Conservation (phyloP, 1,140 invertebrate genomes). For the Cotesia glomerata region DNA sequence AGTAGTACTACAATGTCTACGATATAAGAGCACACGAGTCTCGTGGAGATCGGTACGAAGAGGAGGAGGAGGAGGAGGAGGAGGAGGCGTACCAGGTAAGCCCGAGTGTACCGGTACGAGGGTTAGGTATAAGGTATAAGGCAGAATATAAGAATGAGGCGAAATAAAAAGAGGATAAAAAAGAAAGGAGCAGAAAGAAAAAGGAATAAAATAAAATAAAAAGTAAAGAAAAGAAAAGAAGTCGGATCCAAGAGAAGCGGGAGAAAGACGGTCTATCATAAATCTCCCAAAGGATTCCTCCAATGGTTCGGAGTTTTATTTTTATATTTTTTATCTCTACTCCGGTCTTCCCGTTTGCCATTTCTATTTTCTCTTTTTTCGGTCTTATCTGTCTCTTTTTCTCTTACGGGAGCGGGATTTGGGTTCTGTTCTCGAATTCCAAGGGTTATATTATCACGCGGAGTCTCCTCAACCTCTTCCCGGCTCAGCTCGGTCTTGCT, state of each 20-base stretch:
- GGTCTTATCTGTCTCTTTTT: not conserved
- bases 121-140: too few relatives aligned
- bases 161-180: not conserved
- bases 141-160: too few relatives aligned
- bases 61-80: not conserved
- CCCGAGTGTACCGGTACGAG: too few relatives aligned
- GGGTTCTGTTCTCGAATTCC: not conserved
- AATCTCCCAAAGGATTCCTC: constrained; percentile 36
- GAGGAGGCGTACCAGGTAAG: not conserved
- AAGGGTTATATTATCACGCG: constrained; percentile 15
- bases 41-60: not conserved
- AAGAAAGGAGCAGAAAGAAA: not conserved
- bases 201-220: not conserved
- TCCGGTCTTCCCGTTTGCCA: constrained; percentile 9
- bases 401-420: not conserved
- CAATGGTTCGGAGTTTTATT: constrained; percentile 28
- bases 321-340: constrained; percentile 18
- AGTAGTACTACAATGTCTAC: too few relatives aligned
- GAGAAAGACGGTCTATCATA: constrained; percentile 34
- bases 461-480: constrained; percentile 5
- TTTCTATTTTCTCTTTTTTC: constrained; percentile 11
- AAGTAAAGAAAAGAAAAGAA: not conserved
- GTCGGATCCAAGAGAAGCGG: not conserved
- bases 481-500: constrained; percentile 7
- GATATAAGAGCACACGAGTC: not conserved